These are phyloP conservation scores for Drosophila asahinai DNA, from an alignment of 1,140 invertebrate species.

Conservation along the genomic window DNA sequence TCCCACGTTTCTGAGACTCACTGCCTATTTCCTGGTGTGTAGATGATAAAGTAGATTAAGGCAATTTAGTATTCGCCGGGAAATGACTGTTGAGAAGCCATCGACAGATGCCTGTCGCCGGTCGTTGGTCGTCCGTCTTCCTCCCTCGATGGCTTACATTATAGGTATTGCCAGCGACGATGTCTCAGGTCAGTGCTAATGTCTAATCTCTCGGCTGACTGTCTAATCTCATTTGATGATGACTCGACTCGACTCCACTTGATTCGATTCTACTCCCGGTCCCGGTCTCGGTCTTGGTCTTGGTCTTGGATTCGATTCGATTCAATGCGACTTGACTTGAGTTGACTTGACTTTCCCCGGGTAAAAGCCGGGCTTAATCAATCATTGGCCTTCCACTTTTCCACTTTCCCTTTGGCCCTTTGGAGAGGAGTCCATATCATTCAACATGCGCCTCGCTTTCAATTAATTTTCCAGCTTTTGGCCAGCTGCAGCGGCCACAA, in stretches of 20 bases:
- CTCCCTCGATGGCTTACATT: background rate
- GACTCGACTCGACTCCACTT: slow-evolving; percentile 60
- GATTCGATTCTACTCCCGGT: slow-evolving; percentile 13
- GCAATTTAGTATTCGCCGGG: slow-evolving; percentile 38
- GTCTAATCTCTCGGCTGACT: slow-evolving; percentile 52
- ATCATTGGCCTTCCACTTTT: slow-evolving; percentile 54
- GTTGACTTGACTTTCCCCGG: background rate
- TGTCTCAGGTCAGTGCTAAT: slow-evolving; percentile 45
- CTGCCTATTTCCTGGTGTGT: slow-evolving; percentile 32
- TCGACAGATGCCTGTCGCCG: slow-evolving; percentile 34
- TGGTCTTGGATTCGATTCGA: background rate
- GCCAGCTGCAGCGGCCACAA: slow-evolving; percentile 70
- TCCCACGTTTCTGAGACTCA: background rate
- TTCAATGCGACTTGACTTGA: slow-evolving; percentile 21
- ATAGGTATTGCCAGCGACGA: background rate
- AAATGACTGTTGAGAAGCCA: slow-evolving; percentile 46
- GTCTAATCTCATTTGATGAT: slow-evolving; percentile 71
- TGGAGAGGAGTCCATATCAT: slow-evolving; percentile 29
- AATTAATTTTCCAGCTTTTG: slow-evolving; percentile 72
- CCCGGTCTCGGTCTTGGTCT: too few relatives aligned
- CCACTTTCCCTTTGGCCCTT: slow-evolving; percentile 7
- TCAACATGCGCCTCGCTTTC: slow-evolving; percentile 63
- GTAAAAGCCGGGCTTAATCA: slow-evolving; percentile 46
- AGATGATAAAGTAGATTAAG: slow-evolving; percentile 39
- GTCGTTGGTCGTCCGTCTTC: too few relatives aligned